Conservation (phyloP, 2,797 vertebrate genomes). For the Rhynchotus rufescens region DNA sequence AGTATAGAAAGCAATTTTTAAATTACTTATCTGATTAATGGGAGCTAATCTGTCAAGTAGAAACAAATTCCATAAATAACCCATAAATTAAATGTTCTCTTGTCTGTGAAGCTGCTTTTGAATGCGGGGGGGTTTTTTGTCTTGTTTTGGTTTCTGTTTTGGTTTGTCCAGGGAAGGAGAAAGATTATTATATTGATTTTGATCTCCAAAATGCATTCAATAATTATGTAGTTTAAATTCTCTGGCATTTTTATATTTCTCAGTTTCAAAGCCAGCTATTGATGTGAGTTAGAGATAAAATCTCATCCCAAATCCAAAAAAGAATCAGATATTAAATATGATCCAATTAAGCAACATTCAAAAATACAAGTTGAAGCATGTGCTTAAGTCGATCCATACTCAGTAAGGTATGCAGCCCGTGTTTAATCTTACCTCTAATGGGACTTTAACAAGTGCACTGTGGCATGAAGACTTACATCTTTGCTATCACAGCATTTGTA, state of each 20-base stretch:
- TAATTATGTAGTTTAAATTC: slow-evolving; percentile 38
- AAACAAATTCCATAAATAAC: slow-evolving; percentile 53
- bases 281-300: slow-evolving; percentile 18
- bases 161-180: neutral
- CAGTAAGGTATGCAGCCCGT: neutral
- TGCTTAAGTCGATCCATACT: neutral
- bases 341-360: neutral
- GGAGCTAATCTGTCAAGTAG: slow-evolving; percentile 37
- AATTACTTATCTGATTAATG: slow-evolving; percentile 53
- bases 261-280: slow-evolving; percentile 14
- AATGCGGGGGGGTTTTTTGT: neutral
- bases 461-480: neutral
- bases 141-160: neutral
- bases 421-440: neutral
- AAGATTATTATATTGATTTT: slow-evolving; percentile 45
- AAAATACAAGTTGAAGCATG: neutral
- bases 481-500: neutral
- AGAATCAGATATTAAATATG: neutral
- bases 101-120: neutral
- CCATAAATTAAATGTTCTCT: slow-evolving; percentile 24
- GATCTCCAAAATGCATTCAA: slow-evolving; percentile 14
- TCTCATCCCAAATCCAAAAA: neutral
- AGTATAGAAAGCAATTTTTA: slow-evolving; percentile 42
- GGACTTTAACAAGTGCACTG: neutral
- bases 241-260: slow-evolving; percentile 9